phyloP scores from a whole-genome alignment of 2,113 vertebrate genomes.

The Hipposideros armiger region DNA sequence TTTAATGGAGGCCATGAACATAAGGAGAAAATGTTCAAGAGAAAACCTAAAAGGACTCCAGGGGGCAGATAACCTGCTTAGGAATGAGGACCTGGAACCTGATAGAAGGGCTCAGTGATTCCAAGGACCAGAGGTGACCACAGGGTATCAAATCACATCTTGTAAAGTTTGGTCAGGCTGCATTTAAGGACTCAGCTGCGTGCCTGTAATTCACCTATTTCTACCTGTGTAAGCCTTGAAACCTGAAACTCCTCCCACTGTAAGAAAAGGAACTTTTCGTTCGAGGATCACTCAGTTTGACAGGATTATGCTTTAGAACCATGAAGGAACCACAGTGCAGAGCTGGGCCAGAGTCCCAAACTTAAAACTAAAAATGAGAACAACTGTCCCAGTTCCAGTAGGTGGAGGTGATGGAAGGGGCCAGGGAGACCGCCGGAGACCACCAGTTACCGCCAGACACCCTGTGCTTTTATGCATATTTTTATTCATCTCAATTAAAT shows the following conservation, averaged over 20 bases:
- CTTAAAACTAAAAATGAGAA: not conserved
- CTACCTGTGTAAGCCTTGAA: not conserved
- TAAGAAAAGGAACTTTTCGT: not conserved
- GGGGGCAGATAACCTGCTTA: not conserved
- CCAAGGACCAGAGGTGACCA: not conserved
- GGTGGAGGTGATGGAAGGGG: not conserved
- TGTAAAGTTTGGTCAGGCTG: not conserved
- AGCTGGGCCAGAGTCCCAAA: not conserved
- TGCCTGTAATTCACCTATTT: not conserved
- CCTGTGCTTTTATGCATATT: not conserved
- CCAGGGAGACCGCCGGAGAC: too few species aligned
- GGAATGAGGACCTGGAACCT: not conserved
- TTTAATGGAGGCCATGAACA: not conserved
- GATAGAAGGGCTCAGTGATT: not conserved
- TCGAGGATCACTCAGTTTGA: not conserved
- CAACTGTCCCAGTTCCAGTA: not conserved
- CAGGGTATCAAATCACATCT: not conserved
- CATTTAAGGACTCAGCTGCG: too few species aligned
- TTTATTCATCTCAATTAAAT: slow-evolving; percentile 48
- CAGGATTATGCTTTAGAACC: not conserved
- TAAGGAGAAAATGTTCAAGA: not conserved
- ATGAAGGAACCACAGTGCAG: not conserved
- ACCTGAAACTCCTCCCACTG: too few species aligned
- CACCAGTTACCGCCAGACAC: not conserved
- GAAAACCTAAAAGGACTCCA: not conserved